Evolutionary conservation across 2,797 vertebrate species (phyloP), one percentile per base, ranked within the genome.

Genomic region (Eupleurogrammus muticus): DNA sequence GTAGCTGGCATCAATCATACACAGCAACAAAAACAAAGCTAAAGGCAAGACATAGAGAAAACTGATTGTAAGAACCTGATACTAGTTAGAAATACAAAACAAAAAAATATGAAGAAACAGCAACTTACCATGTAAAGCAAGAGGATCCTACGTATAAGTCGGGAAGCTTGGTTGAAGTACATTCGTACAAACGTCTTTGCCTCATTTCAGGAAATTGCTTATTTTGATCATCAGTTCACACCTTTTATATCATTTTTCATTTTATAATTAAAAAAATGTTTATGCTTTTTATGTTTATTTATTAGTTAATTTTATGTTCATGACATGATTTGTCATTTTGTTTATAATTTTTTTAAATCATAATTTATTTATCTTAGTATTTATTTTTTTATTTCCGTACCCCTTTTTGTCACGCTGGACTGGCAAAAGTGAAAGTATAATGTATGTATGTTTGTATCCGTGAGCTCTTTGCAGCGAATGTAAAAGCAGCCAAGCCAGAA

Each of bases 121-220:
- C 50, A 73, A 90, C 90, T 92, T 92, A 92, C 90, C 91, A 77
- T 75, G 60, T 66, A 82, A 82, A 79, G 86, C 77, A 77, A 62
- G 83, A 55, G 73, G 90, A 80, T 82, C 82, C 21, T 56, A 72
- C 69, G 50, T 62, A 36, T 44, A 84, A 86, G 64, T 89, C 86
- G 81, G 47, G 75, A 59, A 56, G 28, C 62, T 67, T 60, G 74
- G 66, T 74, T 61, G 82, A 77, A 68, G 83, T 61, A 80, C 80
- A 65, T 83, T 59, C 40, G 9, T 66, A 64, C 53, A 81, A 83
- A 71, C 72, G 48, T 75, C 38, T 83, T 47, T 83, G 50, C 50
- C 83, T 57, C 42, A 3, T 35, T 77, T 73, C 34, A n/a, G 34
- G 23, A 79, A 73, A 73, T 70, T 63, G 11, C 9, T 69, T 52